Evolutionary conservation across 2,113 vertebrate species (phyloP).

Genomic region (Thermophis baileyi): DNA sequence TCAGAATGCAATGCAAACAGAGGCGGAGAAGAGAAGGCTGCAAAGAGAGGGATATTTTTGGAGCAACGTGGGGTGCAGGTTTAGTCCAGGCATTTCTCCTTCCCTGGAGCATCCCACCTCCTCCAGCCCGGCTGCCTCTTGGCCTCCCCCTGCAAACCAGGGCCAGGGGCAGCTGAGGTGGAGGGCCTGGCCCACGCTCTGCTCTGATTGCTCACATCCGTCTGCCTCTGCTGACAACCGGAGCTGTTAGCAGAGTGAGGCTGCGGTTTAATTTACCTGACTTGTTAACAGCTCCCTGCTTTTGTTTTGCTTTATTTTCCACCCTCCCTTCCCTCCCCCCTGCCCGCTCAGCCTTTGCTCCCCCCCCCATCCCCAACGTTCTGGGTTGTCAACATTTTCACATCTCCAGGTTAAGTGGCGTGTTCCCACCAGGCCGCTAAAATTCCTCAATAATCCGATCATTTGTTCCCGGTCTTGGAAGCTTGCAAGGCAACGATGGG

Average conservation of each 20-base stretch:
- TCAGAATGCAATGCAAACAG: background rate
- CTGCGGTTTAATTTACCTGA: conserved; percentile 71
- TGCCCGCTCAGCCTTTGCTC: background rate
- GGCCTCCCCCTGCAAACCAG: background rate
- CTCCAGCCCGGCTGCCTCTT: background rate
- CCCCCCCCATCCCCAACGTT: conserved; percentile 38
- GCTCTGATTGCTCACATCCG: conserved; percentile 68
- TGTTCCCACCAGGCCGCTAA: conserved; percentile 56
- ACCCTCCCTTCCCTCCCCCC: background rate
- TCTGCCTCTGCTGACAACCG: conserved; percentile 69
- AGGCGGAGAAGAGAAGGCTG: background rate
- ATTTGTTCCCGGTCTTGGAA: conserved; percentile 56
- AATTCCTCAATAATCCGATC: conserved; percentile 66
- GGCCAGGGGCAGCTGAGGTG: conserved; percentile 9
- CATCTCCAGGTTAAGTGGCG: conserved; percentile 53
- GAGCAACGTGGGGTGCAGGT: background rate
- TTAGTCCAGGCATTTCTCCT: background rate
- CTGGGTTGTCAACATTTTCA: conserved; percentile 62
- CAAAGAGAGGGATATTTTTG: background rate
- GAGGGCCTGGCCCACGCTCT: conserved; percentile 21
- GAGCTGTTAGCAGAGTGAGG: conserved; percentile 63
- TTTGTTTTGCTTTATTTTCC: background rate
- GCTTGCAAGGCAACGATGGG: conserved; percentile 38
- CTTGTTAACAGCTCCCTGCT: conserved; percentile 71
- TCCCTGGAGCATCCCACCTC: no score